These are phyloP conservation scores for Alsophila aescularia DNA, from an alignment of 2,888 invertebrate species.

Conservation along the genomic window DNA sequence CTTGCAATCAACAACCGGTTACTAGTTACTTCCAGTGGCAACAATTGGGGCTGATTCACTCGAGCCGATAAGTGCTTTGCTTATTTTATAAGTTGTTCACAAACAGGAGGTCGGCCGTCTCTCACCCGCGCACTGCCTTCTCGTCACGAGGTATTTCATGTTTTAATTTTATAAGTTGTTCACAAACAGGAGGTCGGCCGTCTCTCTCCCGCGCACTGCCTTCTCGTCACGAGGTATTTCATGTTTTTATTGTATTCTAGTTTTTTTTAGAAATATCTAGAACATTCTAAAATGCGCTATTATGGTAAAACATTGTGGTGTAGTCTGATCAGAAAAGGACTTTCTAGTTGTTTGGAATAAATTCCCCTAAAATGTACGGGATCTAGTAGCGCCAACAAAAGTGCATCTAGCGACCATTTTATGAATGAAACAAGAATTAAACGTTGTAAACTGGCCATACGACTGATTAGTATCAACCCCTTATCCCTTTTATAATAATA, in stretches of 20 bases:
- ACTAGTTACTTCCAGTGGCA: too few relatives aligned
- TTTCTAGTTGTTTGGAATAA: background rate
- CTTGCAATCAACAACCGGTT: too few relatives aligned
- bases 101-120: constrained; percentile 84
- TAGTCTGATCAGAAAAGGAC: constrained; percentile 9
- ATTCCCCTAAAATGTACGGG: too few relatives aligned
- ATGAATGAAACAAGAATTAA: too few relatives aligned
- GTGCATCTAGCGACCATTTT: too few relatives aligned
- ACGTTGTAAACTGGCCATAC: too few relatives aligned
- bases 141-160: constrained; percentile 74
- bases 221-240: constrained; percentile 84
- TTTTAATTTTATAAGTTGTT: background rate
- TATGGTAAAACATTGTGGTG: background rate
- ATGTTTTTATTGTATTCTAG: background rate
- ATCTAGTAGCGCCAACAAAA: too few relatives aligned
- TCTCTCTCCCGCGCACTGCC: constrained; percentile 95
- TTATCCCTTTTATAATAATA: too few relatives aligned
- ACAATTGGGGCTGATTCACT: too few relatives aligned
- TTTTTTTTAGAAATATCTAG: background rate
- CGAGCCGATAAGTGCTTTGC: too few relatives aligned
- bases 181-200: constrained; percentile 78
- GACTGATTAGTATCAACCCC: too few relatives aligned
- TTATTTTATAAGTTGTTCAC: constrained; percentile 4
- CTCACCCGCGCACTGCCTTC: constrained; percentile 95
- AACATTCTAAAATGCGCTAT: background rate